Conservation (phyloP, 2,113 vertebrate genomes). For the Mobula hypostoma region DNA sequence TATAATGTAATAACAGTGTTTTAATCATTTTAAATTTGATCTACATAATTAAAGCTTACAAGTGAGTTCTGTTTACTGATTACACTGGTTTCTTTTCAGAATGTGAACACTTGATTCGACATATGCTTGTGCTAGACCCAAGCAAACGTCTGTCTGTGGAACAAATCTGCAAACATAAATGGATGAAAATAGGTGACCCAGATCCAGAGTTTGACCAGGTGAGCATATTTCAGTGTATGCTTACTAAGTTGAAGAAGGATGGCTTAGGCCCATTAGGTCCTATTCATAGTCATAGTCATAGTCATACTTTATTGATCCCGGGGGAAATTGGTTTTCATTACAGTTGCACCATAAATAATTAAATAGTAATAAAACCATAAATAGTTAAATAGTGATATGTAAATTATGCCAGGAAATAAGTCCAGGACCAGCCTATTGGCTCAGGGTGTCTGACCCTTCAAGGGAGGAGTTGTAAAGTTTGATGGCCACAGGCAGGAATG, state of each 20-base stretch:
- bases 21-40: not conserved
- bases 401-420: no score
- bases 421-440: no score
- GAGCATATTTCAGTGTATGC: constrained; percentile 46
- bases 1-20: not conserved
- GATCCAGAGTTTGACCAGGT: constrained; percentile 91
- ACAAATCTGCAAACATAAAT: constrained; percentile 98
- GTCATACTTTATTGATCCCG: no score
- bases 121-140: constrained; percentile 95
- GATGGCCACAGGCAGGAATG: no score
- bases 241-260: not conserved
- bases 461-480: no score
- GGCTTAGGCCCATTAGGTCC: not conserved
- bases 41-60: not conserved
- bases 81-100: constrained; percentile 59
- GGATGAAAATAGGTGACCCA: constrained; percentile 90
- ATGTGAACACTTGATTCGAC: constrained; percentile 94
- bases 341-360: no score
- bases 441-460: no score
- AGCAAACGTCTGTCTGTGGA: constrained; percentile 90
- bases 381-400: no score
- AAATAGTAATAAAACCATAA: no score
- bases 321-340: no score
- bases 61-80: not conserved
- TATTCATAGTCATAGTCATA: no score